A percentile compares a stretch with the other conserved stretches of the same genome.
Conservation (phyloP, 1,140 invertebrate species). For the Euwallacea fornicatus region DNA sequence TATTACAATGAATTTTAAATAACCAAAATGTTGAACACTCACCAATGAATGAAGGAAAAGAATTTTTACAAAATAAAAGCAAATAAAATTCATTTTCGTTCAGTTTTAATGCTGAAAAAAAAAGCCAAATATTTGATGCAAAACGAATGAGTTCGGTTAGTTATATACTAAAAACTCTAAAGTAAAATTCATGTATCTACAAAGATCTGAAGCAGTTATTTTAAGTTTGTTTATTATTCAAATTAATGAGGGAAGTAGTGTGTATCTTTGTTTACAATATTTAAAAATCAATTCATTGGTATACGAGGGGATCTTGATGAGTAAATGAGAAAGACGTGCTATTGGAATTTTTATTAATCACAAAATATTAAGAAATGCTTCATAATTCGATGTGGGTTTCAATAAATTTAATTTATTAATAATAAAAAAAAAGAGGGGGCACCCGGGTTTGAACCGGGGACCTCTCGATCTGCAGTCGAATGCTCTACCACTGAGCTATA, state of each 20-base stretch:
- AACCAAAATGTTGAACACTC: too few relatives aligned
- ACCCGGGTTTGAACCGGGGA: slow-evolving; percentile 91
- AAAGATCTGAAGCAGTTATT: slow-evolving; percentile 1
- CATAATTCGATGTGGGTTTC: neutral
- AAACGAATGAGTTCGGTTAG: too few relatives aligned
- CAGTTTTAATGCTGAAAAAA: too few relatives aligned
- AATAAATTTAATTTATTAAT: neutral
- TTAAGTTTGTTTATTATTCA: slow-evolving; percentile 3
- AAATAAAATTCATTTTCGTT: too few relatives aligned
- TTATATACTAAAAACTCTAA: slow-evolving; percentile 2
- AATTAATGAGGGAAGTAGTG: neutral
- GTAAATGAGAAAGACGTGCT: too few relatives aligned
- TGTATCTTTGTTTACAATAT: neutral
- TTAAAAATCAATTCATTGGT: neutral
- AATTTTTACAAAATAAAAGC: too few relatives aligned
- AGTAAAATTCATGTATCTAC: neutral
- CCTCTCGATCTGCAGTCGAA: slow-evolving; percentile 92
- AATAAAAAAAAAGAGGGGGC: slow-evolving; percentile 64
- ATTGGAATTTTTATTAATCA: too few relatives aligned
- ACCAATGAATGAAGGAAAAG: too few relatives aligned
- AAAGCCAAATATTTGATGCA: too few relatives aligned
- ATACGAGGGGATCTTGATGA: neutral
- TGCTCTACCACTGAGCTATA: slow-evolving; percentile 87
- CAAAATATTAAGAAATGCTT: too few relatives aligned
- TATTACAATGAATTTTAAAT: too few relatives aligned